phyloP scores from a whole-genome alignment of 1,140 invertebrate species.

The Lepidurus arcticus region DNA sequence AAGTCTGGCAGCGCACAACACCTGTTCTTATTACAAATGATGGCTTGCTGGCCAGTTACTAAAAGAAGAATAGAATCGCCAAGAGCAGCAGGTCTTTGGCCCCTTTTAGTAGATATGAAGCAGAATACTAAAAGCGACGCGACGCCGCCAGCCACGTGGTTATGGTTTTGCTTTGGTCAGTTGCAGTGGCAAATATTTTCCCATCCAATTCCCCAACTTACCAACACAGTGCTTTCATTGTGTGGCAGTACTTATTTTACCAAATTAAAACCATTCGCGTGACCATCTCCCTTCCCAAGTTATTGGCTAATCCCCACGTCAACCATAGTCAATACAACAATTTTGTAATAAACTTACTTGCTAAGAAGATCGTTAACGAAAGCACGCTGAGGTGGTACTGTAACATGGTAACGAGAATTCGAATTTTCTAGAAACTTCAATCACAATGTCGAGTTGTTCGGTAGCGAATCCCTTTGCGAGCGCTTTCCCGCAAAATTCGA shows the following conservation, averaged over 20 bases:
- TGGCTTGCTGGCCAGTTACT: background rate
- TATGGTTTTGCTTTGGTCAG: background rate
- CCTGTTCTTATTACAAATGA: background rate
- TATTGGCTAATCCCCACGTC: too few relatives aligned
- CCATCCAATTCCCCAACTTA: too few relatives aligned
- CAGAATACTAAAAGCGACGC: background rate
- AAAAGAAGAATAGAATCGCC: background rate
- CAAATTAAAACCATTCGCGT: too few relatives aligned
- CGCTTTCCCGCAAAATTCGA: background rate
- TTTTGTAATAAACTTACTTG: background rate
- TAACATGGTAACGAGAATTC: background rate
- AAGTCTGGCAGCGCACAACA: background rate
- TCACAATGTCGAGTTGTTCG: background rate
- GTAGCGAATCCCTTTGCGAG: background rate
- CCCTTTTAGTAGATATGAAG: background rate
- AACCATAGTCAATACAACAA: too few relatives aligned
- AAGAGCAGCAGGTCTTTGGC: slow-evolving; percentile 6
- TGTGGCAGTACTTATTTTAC: too few relatives aligned
- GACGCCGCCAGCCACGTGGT: background rate
- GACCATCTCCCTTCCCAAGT: too few relatives aligned
- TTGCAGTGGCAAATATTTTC: background rate
- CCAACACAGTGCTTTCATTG: too few relatives aligned
- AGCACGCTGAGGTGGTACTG: background rate
- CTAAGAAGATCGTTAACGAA: background rate
- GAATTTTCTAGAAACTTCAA: background rate